These are phyloP conservation scores for Carassius carassius DNA, from an alignment of 2,113 vertebrate species.

Conservation along the genomic window DNA sequence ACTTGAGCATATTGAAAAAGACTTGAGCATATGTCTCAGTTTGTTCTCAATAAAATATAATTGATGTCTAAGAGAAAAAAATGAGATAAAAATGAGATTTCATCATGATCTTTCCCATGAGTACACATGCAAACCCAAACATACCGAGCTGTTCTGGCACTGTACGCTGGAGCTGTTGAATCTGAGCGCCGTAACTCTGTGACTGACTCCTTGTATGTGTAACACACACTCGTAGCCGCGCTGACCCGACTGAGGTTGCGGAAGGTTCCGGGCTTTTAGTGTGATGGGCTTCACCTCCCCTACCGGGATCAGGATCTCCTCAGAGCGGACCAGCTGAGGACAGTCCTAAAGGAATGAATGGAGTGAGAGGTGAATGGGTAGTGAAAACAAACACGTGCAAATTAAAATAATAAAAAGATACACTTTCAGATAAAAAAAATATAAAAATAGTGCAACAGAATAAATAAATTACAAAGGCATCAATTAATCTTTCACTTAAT, in stretches of 20 bases:
- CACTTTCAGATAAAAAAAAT: too few species aligned
- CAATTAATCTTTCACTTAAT: too few species aligned
- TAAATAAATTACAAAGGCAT: too few species aligned
- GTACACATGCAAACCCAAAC: too few species aligned
- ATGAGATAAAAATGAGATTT: background rate
- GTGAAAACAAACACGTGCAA: background rate
- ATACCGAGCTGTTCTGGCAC: constrained; percentile 98
- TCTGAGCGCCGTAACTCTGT: constrained; percentile 92
- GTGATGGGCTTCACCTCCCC: constrained; percentile 97
- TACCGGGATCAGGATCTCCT: constrained; percentile 94
- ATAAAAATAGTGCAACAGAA: too few species aligned
- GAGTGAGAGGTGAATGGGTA: constrained; percentile 28
- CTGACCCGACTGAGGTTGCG: constrained; percentile 96
- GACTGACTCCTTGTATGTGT: constrained; percentile 86
- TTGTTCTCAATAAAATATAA: background rate
- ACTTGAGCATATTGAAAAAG: too few species aligned
- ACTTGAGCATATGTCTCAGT: background rate
- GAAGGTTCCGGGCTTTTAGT: constrained; percentile 91
- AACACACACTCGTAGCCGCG: constrained; percentile 95
- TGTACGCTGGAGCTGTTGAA: constrained; percentile 99
- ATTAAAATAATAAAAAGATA: too few species aligned
- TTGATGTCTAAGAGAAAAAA: background rate
- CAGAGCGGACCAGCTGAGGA: constrained; percentile 91
- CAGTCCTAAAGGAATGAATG: constrained; percentile 80
- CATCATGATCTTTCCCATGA: background rate